Percentiles rank a stretch among this genome's conserved stretches.
These are phyloP conservation scores for Palloptera scutellata DNA, from an alignment of 2,888 invertebrate species.

Conservation along the genomic window DNA sequence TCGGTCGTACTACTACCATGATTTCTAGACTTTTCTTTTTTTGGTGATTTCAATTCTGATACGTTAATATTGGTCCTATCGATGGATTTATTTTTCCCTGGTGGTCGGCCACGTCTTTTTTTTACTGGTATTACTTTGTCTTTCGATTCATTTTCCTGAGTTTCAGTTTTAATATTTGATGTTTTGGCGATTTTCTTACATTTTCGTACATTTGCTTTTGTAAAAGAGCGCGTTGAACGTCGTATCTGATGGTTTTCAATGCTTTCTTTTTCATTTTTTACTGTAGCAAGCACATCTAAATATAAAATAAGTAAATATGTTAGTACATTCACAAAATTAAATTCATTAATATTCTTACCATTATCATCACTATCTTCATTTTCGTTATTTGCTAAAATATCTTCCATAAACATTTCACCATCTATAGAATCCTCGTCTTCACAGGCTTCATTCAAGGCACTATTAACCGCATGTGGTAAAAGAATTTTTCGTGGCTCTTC, in stretches of 20 bases:
- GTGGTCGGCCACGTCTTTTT: slow-evolving; percentile 35
- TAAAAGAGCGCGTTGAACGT: slow-evolving; percentile 10
- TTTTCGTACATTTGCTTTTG: not conserved
- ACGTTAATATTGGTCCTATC: not conserved
- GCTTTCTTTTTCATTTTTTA: not conserved
- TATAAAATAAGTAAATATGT: not conserved
- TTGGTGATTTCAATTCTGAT: slow-evolving; percentile 11
- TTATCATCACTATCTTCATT: slow-evolving; percentile 18
- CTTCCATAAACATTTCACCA: slow-evolving; percentile 38
- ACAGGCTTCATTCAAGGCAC: slow-evolving; percentile 10
- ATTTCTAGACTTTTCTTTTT: slow-evolving; percentile 8
- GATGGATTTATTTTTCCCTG: slow-evolving; percentile 9
- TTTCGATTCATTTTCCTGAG: not conserved
- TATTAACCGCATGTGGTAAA: not conserved
- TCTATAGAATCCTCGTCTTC: slow-evolving; percentile 34
- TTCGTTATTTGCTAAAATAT: slow-evolving; percentile 29
- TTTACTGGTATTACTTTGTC: not conserved
- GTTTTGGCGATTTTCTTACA: slow-evolving; percentile 20
- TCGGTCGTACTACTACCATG: slow-evolving; percentile 2
- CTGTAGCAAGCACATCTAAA: slow-evolving; percentile 15
- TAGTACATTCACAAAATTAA: not conserved
- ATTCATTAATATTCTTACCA: not conserved
- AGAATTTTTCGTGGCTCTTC: not conserved
- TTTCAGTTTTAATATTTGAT: slow-evolving; percentile 22
- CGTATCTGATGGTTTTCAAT: not conserved